phyloP scores from a whole-genome alignment of 2,113 vertebrate species.

The Cricetomys ansorgei region DNA sequence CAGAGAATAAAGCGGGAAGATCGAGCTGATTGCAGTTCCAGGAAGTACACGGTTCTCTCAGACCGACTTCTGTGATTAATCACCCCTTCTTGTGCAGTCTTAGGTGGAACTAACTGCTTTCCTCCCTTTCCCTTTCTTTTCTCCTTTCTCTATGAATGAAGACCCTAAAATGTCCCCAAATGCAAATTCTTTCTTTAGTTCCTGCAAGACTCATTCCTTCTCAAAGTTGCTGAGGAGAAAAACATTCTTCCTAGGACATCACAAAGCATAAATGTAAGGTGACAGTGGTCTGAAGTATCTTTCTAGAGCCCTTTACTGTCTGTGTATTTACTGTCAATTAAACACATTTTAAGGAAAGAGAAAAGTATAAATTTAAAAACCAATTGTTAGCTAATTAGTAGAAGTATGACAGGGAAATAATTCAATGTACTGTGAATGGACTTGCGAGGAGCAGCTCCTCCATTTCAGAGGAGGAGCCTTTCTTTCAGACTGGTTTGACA shows the following conservation, averaged over 20 bases:
- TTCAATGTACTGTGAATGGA: not conserved
- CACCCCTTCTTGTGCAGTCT: not conserved
- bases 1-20: not conserved
- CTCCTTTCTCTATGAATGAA: not conserved
- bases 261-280: not conserved
- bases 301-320: not conserved
- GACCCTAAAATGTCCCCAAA: not conserved
- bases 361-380: not conserved
- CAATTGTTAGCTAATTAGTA: not conserved
- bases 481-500: not conserved
- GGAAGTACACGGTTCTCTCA: not conserved
- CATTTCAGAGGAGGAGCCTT: not conserved
- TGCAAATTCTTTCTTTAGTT: not conserved
- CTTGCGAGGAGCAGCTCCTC: not conserved
- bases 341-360: not conserved
- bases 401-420: not conserved
- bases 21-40: not conserved
- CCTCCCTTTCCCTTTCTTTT: not conserved
- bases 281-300: not conserved
- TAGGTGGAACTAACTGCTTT: not conserved
- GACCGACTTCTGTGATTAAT: not conserved
- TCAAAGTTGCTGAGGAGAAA: not conserved
- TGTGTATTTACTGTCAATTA: not conserved
- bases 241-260: not conserved
- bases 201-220: not conserved